Base-by-base conservation (phyloP, 1,140 invertebrate species). In the Telenomus remus region DNA sequence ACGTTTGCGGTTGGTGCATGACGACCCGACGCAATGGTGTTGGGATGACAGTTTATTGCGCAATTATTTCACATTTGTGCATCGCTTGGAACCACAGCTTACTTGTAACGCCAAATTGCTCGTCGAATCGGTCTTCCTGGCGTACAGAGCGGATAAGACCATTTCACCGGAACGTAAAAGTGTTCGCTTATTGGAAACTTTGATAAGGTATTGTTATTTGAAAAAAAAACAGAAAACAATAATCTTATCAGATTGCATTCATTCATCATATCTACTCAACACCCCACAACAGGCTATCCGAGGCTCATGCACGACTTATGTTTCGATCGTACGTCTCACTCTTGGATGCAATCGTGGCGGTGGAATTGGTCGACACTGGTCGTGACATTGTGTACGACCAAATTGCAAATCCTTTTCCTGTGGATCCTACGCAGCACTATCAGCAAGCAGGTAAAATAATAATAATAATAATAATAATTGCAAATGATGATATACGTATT, bases 111-210 rank as follows among this genome's bases (percentile, higher is more conserved):
- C 95, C 0, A 92, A 92, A 79, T 88, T 85, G 57, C 91, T 97
- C 66, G 84, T 97, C 8, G 90, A 91, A 57, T 88, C 89, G 34
- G 95, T 96, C 84, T 97, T 96, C 88, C 91, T 94, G 83, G 89
- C 89, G 57, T 95, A 96, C 82, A 89, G 96, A 81, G 90, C 89
- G 55, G 90, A 92, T 33, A 90, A 92, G 50, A 80, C 87, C 33
- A 89, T 93, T 77, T 93, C 93, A 87, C 91, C 92, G 75, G 93
- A 95, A 3, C 89, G 96, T 66, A 97, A 95, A n/a, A 97, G 95
- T 19, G 92, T 95, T 13, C 89, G 96, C 71, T 90, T 97, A 78
- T 87, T 97, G 35, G 95, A 97, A 79, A 97, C 95, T 88, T 90
- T 97, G 79, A 91, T 95, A 8, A 90, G 94, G 89, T 91, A 87